Evolutionary conservation across 2,797 vertebrate species (phyloP).

Genomic region (Acridotheres tristis): DNA sequence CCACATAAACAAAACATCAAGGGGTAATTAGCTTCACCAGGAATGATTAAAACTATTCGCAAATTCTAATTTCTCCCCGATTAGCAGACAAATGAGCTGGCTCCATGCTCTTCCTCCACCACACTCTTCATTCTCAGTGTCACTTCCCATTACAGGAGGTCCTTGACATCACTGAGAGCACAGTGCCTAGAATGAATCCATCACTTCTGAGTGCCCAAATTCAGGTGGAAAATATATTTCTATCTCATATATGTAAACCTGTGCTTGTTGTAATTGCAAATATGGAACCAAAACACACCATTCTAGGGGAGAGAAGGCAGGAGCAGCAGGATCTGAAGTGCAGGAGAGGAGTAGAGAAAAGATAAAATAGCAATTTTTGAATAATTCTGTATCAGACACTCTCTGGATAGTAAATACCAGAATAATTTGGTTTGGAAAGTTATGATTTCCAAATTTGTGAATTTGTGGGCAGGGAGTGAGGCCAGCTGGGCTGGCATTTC

Average conservation of each 20-base stretch:
- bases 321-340: background rate
- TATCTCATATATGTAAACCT: background rate
- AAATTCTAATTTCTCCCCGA: background rate
- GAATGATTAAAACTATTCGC: constrained; percentile 6
- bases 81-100: background rate
- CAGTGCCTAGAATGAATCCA: background rate
- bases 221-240: background rate
- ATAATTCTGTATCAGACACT: background rate
- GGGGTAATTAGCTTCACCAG: background rate
- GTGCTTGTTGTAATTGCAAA: background rate
- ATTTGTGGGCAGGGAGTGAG: background rate
- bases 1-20: background rate
- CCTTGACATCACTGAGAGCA: background rate
- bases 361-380: background rate
- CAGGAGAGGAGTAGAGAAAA: background rate
- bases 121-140: background rate
- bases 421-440: background rate
- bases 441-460: background rate
- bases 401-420: background rate
- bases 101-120: background rate
- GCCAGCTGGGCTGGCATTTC: background rate
- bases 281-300: background rate
- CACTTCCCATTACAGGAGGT: background rate
- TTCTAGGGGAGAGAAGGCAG: background rate
- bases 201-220: background rate